Evolutionary conservation across 1,140 invertebrate species (phyloP), one percentile per base, ranked within the genome.

Genomic region (Ceratina australensis): DNA sequence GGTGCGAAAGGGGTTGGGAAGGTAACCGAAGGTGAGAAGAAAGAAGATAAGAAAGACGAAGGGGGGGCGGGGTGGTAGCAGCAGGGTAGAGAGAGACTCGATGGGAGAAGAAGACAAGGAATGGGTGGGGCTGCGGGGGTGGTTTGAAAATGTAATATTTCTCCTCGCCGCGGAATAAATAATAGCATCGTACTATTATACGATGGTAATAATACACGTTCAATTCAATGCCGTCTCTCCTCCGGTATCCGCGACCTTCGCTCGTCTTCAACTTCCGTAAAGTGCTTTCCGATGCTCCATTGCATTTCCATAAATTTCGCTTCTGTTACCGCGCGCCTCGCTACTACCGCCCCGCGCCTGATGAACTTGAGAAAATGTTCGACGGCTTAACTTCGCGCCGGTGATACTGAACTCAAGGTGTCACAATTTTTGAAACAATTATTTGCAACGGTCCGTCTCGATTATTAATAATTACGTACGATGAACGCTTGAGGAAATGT

Each of bases 131-230:
- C 57, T 18, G n/a, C 22, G 24, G 49, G 67, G 80, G 78, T 75
- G 69, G 80, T 87, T 88, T 72, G 84, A 90, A 90, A 91, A 89
- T 89, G 89, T 89, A 89, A 91, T 90, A 90, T 90, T 91, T 91
- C 87, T 89, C 85, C 77, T 66, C 57, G 68, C 33, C 79, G 72
- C 72, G 69, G 78, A 83, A 87, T 87, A 90, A 91, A 91, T 89
- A 88, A 87, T 88, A 87, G 85, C 78, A 60, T 81, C 78, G 68
- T 47, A 8, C 68, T 26, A 59, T 71, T 71, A 71, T 71, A 71
- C 68, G 56, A 59, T 71, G 54, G 54, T 71, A 71, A 71, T 71
- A 60, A 71, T 71, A 71, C 33, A 59, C 54, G 16, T 71, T 72
- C 47, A 72, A 72, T 72, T 72, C 59, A 52, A 72, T 18, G 71